These are phyloP conservation scores for Isaurus tuberculatus DNA, from an alignment of 92 coral and sea anemone genomes.

Conservation along the genomic window DNA sequence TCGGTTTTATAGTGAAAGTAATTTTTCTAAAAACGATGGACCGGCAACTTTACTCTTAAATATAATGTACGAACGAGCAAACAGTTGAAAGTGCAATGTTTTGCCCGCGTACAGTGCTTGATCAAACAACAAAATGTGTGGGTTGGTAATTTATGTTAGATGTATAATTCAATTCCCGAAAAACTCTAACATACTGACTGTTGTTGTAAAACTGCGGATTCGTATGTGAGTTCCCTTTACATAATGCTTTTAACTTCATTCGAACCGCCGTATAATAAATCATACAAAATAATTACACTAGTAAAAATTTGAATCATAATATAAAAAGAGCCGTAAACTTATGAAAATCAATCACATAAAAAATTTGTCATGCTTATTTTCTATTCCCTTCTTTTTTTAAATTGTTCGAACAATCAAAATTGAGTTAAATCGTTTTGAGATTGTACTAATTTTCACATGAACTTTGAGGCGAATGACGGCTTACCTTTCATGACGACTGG, in stretches of 20 bases:
- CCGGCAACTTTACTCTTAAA: not conserved
- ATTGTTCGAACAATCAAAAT: conserved; percentile 1
- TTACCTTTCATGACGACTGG: conserved; percentile 59
- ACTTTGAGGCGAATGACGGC: conserved; percentile 46
- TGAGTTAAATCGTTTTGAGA: conserved; percentile 15
- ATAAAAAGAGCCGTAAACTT: not conserved
- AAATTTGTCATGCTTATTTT: conserved; percentile 2
- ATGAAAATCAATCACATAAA: not conserved
- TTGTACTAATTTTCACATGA: conserved; percentile 36
- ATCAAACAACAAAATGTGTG: conserved; percentile 5
- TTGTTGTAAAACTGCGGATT: conserved; percentile 65
- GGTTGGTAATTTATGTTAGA: conserved; percentile 38
- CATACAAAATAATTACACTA: not conserved
- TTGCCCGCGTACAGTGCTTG: not conserved
- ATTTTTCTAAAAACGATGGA: conserved; percentile 4
- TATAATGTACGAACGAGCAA: not conserved
- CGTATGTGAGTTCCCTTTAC: conserved; percentile 30
- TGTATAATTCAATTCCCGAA: conserved; percentile 60
- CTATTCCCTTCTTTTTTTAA: conserved; percentile 6
- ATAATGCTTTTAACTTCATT: conserved; percentile 45
- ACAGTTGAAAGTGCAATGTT: not conserved
- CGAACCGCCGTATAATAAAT: conserved; percentile 19
- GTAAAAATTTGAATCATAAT: conserved; percentile 1
- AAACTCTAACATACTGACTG: conserved; percentile 48
- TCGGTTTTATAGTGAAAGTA: not conserved